Base-by-base conservation (phyloP, 2,888 invertebrate species). In the Oscheius onirici region DNA sequence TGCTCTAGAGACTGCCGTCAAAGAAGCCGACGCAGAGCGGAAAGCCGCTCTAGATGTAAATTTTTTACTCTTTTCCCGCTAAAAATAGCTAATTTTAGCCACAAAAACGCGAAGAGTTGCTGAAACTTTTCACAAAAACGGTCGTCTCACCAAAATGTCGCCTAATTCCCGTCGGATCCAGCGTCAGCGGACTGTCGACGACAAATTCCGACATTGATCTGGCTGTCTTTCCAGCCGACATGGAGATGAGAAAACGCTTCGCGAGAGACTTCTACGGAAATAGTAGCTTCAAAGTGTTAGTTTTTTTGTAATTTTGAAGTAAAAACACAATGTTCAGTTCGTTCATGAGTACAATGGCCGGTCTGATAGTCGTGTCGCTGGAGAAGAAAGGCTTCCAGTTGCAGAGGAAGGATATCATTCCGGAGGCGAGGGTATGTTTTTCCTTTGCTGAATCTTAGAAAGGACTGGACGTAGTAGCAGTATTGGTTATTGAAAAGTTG, bases 141-240 rank as follows among this genome's bases (percentile, higher is more conserved):
- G 69, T 69, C 26, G 22, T 65, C 24, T 15, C 58, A 24, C 15
- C 15, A 40, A 40, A 70, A 3, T 61, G 63, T 54, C 51, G 52
- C n/a, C 6, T 70, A 26, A 52, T 80, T 17, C 63, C 77, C 10
- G 70, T 80, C 28, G 80, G 80, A 10, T 77, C 77, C 11, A 40
- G 70, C 1, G 72, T 68, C 13, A 71, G 55, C 34, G 63, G 61
- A 34, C 51, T 80, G 43, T 34, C 61, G 1, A 28, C 43, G 2
- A 58, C 54, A 26, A 43, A 26, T 3, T 54, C 69, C 6, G 72
- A 72, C 41, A 28, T 68, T 20, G 72, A 72, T 52, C 51, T 72
- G 34, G 68, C 60, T 11, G 60, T 58, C 22, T 44, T 24, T 58
- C 41, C 43, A n/a, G 17, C 10, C 34, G 8, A 40, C 6, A 26